A percentile compares a stretch with the other conserved stretches of the same genome.
Conservation (phyloP, 1,140 invertebrate genomes). For the Drosophila triauraria region DNA sequence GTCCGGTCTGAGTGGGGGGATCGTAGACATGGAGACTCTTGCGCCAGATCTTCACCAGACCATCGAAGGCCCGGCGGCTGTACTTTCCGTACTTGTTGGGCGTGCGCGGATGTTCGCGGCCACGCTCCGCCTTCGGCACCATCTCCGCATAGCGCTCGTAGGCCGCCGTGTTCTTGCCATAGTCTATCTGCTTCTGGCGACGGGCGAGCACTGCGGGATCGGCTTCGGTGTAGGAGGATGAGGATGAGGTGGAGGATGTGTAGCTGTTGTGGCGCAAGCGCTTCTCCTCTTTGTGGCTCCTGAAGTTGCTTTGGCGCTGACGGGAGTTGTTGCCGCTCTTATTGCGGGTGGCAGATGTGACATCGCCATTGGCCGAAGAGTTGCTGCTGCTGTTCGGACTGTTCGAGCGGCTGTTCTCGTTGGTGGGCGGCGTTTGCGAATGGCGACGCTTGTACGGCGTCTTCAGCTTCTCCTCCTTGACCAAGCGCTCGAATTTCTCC, state of each 20-base stretch:
- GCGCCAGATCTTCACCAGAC: slow-evolving; percentile 94
- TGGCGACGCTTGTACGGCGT: slow-evolving; percentile 83
- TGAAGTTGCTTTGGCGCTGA: slow-evolving; percentile 2
- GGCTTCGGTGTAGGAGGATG: slow-evolving; percentile 88
- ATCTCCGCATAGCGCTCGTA: slow-evolving; percentile 92
- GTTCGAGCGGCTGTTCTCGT: slow-evolving; percentile 69
- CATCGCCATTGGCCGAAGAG: slow-evolving; percentile 48
- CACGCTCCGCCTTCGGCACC: slow-evolving; percentile 88
- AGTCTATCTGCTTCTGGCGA: slow-evolving; percentile 97
- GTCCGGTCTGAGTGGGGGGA: slow-evolving; percentile 83
- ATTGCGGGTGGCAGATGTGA: slow-evolving; percentile 1
- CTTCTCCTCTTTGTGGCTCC: slow-evolving; percentile 66
- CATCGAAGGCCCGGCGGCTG: slow-evolving; percentile 95
- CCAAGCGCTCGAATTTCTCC: slow-evolving; percentile 77
- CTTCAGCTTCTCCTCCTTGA: slow-evolving; percentile 84
- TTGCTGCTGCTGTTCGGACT: slow-evolving; percentile 75
- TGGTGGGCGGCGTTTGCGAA: slow-evolving; percentile 70
- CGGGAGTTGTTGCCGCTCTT: slow-evolving; percentile 5
- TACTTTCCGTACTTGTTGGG: slow-evolving; percentile 95
- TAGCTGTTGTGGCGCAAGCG: slow-evolving; percentile 72
- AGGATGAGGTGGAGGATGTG: slow-evolving; percentile 72
- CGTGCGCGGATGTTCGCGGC: slow-evolving; percentile 92
- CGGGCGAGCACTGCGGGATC: slow-evolving; percentile 90
- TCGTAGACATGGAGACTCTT: slow-evolving; percentile 94
- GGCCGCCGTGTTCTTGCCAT: slow-evolving; percentile 96